A percentile compares a stretch with the other conserved stretches of the same genome.
These are phyloP conservation scores for Stenopsyche tienmushanensis DNA, from an alignment of 1,140 invertebrate species.

Conservation along the genomic window DNA sequence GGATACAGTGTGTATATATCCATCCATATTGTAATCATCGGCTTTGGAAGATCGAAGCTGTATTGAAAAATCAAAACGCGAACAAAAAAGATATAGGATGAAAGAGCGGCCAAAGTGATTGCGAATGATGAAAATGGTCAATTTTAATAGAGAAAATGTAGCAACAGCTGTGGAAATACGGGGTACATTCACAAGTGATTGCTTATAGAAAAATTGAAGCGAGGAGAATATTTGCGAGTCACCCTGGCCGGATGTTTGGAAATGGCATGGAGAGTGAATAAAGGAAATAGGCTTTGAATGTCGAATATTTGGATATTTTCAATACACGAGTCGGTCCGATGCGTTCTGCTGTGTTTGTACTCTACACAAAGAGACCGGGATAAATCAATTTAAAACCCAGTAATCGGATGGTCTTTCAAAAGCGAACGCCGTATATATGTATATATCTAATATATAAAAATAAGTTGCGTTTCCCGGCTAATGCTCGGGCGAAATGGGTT, in stretches of 20 bases:
- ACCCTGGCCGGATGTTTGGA: neutral
- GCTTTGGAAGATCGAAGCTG: neutral
- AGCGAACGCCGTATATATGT: no score
- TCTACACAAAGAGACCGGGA: no score
- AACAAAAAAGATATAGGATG: neutral
- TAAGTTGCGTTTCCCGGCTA: no score
- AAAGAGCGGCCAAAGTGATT: neutral
- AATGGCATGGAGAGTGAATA: neutral
- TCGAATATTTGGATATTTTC: no score
- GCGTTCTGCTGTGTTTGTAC: no score
- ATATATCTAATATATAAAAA: no score
- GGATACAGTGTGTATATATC: neutral
- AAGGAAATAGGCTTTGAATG: neutral
- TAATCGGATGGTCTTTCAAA: no score
- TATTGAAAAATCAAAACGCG: neutral
- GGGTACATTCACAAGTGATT: no score
- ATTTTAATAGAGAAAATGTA: neutral
- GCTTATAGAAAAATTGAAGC: conserved; percentile 6
- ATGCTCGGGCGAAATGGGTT: no score
- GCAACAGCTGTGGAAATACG: neutral
- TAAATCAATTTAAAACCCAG: no score
- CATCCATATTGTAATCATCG: neutral
- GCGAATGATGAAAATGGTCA: neutral
- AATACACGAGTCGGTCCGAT: no score
- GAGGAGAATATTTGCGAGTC: conserved; percentile 5